Evolutionary conservation across 2,113 vertebrate genomes (phyloP), one percentile per base, ranked within the genome.

Genomic region (Trochalopteron elliotii): DNA sequence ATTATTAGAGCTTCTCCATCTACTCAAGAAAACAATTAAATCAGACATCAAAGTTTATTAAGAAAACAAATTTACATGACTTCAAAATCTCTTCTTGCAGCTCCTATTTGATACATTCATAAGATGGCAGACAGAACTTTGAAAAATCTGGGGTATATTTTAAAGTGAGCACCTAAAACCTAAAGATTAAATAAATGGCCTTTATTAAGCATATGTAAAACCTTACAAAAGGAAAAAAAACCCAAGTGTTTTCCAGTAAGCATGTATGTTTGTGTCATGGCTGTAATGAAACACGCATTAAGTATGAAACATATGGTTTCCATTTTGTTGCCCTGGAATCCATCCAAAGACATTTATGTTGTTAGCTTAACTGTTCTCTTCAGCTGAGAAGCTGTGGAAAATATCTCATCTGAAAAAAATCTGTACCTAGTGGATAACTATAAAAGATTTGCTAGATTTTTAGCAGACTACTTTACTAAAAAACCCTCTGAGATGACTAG

Each of bases 231-330:
- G 37, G 7, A 15, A 28, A 33, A 35, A 37, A 81, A 10, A 2
- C 4, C 15, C 14, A 49, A 70, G 15, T 68, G 27, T 87, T 83
- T 92, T 79, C 81, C 57, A 92, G 65, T 74, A 65, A 83, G 82
- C 59, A 91, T 76, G 31, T 83, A 96, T 50, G 78, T 72, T 80
- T 92, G 64, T 93, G 68, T 92, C 93, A 90, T 28, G 79, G 68
- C 65, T 94, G 64, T 87, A 85, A 89, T 89, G 84, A 97, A 95
- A 95, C 91, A 92, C 13, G 68, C 82, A 94, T 81, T 94, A 95
- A 96, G 71, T 71, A 96, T 82, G 85, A 97, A 96, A 92, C 96
- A 97, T 94, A 96, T 86, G 93, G 94, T 96, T 94, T 97, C 85
- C 71, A 96, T 97, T 98, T 97, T 96, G 83, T 63, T 95, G 83